Evolutionary conservation across 2,888 invertebrate species (phyloP), one percentile per base, ranked within the genome.

Genomic region (Parnassius smintheus): DNA sequence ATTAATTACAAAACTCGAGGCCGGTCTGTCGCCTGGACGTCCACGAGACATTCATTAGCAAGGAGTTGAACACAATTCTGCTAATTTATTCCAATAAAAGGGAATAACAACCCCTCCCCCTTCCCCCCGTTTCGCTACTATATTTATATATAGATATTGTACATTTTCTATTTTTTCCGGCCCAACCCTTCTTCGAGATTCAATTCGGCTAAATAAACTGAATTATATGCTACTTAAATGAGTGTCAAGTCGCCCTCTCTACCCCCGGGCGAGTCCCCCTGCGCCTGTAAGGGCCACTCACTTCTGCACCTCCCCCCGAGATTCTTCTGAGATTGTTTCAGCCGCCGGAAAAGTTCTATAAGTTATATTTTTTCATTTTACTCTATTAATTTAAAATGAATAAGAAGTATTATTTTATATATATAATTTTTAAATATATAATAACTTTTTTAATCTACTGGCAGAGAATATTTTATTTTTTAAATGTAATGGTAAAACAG

Each of bases 171-270:
- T 76, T 76, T 78, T 79, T 76, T 72, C 68, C 71, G 67, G 64
- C 66, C 64, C 76, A 78, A 77, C 81, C 82, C 82, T 82, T 78
- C 75, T 68, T 67, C 70, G 72, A 75, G 82, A 85, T 88, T 85
- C 80, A 86, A 90, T 90, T 90, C 83, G 83, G 76, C 83, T 88
- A 91, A 91, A 91, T 88, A 93, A 94, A 94, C 93, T 93, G 93
- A 94, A 94, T 94, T 94, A 94, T 93, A 92, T 93, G 93, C 93
- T 94, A 93, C 93, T 94, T 94, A 94, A 93, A 93, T 93, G 92
- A 93, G 93, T 93, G 94, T 93, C 93, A 88, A 85, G 87, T 78
- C 77, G 69, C 70, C 70, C 64, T 59, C 60, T 51, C 62, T 59
- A 18, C 65, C 66, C 72, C 66, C 65, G 66, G 71, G 68, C 58